Base-by-base conservation (phyloP, 2,797 vertebrate species). In the Pseudochaenichthys georgianus region DNA sequence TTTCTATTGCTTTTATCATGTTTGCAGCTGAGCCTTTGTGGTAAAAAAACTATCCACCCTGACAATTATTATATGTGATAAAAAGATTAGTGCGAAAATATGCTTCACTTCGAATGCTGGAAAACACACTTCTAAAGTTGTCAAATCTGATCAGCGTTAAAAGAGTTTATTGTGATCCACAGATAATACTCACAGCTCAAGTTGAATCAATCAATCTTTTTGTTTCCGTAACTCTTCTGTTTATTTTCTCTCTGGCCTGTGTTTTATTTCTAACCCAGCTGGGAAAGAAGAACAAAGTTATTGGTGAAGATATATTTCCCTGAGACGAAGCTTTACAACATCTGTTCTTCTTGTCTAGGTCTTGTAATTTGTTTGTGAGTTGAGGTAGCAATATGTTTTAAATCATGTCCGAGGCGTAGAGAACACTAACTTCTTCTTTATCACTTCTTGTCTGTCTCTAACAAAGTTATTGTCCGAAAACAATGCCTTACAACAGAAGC, bases 291-390 rank as follows among this genome's bases (percentile, higher is more conserved):
- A 21, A 38, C 62, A 71, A 21, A 68, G 54, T 64, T 61, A 50
- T 21, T 70, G 54, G 11, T 54, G 6, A 13, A 12, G 31, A 57
- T 78, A 48, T 72, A 73, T 72, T 75, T 64, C 31, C 73, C 12
- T 51, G 23, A 65, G 43, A 57, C 16, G 34, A 46, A 17, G 1
- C 55, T 79, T 38, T 58, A 55, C 62, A 65, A 57, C 43, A 61
- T 81, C 52, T 70, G 9, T 46, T 62, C 16, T 34, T 60, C 43
- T 45, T 66, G 46, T 63, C 61, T 45, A 11, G 12, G 11, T 71
- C 75, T 64, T 77, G 55, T 68, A 66, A 64, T 78, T 51, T 57
- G 13, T 46, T 79, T 77, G 34, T 38, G 43, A 54, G 19, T 48
- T 38, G 11, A 64, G 47, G 47, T 15, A 19, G 21, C 28, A 42